Base-by-base conservation (phyloP, 2,797 vertebrate species). In the Anolis apletophallus region DNA sequence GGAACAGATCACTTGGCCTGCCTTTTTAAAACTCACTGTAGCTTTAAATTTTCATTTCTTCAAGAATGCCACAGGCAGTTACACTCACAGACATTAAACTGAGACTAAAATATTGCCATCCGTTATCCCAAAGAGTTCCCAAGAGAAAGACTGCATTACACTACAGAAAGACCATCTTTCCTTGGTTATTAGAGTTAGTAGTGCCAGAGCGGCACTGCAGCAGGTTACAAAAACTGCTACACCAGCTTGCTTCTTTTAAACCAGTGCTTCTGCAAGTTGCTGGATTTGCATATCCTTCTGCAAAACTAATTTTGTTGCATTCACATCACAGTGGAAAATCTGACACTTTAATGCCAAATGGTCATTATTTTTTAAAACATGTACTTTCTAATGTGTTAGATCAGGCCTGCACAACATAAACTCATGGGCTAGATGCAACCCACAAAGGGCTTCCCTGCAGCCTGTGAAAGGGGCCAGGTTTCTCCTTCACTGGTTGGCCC, bases 191-290 rank as follows among this genome's bases (percentile, higher is more conserved):
- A 52, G 64, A 59, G 36, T 72, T 54, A 76, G 86, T 50, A 34
- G 76, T 46, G 26, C 50, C 72, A 13, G 0, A 0, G 5, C 0
- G 0, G 6, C 85, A 50, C 50, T 68, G 76, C 23, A 5, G 0
- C 50, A 82, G 17, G 69, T 83, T 78, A 32, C 34, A 79, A 10
- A 64, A 72, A 16, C 26, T n/a, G 0, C 23, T 17, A 23, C 12
- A 3, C 29, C 11, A 54, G n/a, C 14, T 46, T 54, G 32, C 16
- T 81, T 9, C 9, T 86, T 55, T 76, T 0, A 4, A 0, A n/a
- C 74, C 64, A 71, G 19, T 29, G n/a, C 0, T 64, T 17, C 26
- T 32, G 29, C 52, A 2, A 0, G 0, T 0, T 3, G 13, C 0
- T 50, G n/a, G 40, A 69, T 36, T 75, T 68, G 61, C 69, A 12